phyloP scores from a whole-genome alignment of 2,888 invertebrate genomes.

The Tuberolachnus salignus region DNA sequence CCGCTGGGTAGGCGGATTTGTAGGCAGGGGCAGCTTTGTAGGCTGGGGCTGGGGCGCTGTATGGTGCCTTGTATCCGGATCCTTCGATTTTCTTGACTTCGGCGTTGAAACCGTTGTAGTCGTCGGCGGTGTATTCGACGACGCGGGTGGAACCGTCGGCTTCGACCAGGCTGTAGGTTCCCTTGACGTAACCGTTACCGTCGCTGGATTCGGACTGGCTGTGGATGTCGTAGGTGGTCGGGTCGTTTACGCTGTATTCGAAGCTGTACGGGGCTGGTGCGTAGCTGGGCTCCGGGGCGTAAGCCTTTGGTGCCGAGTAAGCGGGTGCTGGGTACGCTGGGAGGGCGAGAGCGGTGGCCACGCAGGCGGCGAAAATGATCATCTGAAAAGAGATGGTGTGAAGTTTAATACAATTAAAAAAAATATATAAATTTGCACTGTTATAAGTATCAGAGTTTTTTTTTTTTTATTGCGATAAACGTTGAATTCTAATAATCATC shows the following conservation, averaged over 20 bases:
- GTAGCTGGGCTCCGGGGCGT: constrained; percentile 58
- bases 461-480: no score
- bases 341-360: constrained; percentile 60
- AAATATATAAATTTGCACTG: no score
- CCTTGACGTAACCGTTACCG: constrained; percentile 64
- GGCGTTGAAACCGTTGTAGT: constrained; percentile 66
- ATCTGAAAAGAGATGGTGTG: no score
- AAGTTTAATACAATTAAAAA: no score
- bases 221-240: constrained; percentile 59
- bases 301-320: constrained; percentile 7
- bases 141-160: constrained; percentile 67
- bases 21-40: neutral
- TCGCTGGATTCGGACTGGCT: constrained; percentile 59
- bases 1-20: neutral
- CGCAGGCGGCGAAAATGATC: constrained; percentile 54
- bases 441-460: no score
- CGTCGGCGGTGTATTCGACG: constrained; percentile 66
- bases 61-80: constrained; percentile 15
- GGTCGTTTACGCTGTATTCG: constrained; percentile 59
- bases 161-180: constrained; percentile 66
- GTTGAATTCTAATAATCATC: no score
- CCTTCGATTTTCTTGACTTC: constrained; percentile 61
- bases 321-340: neutral
- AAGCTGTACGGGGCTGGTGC: constrained; percentile 59
- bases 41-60: neutral